These are phyloP conservation scores for Apodemus speciosus DNA, from an alignment of 2,113 vertebrate species.

Conservation along the genomic window DNA sequence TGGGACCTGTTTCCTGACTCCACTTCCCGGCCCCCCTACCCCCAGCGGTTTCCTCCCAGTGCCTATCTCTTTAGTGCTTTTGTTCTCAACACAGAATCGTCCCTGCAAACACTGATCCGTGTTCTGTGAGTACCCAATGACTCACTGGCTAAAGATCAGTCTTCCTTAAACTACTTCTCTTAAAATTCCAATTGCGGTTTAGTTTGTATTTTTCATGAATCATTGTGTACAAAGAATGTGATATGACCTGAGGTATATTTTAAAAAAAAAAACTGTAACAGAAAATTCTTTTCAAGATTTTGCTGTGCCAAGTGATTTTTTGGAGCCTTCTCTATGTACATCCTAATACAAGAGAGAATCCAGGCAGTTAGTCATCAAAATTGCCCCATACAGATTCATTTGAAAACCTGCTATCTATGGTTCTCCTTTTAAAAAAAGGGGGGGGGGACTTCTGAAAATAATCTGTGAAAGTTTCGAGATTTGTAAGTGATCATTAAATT, in stretches of 20 bases:
- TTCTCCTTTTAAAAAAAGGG: too few relatives aligned
- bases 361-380: conserved; percentile 6
- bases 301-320: neutral
- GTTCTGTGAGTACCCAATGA: conserved; percentile 76
- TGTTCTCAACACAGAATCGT: conserved; percentile 78
- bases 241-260: conserved; percentile 9
- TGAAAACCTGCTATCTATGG: neutral
- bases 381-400: neutral
- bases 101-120: conserved; percentile 73
- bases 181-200: conserved; percentile 42
- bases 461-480: conserved; percentile 32
- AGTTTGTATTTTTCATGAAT: conserved; percentile 43
- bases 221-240: conserved; percentile 35
- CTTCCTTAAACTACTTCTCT: conserved; percentile 66
- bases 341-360: conserved; percentile 14
- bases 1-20: conserved; percentile 55
- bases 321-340: neutral
- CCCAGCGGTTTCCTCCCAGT: conserved; percentile 55
- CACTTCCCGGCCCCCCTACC: conserved; percentile 69
- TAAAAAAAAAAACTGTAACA: neutral
- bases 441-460: conserved; percentile 24
- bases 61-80: conserved; percentile 81
- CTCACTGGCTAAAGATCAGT: conserved; percentile 79
- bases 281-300: conserved; percentile 56
- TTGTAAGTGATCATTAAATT: neutral